Evolutionary conservation across 2,113 vertebrate species (phyloP), one percentile per base, ranked within the genome.

Genomic region (Leucoraja erinaceus): DNA sequence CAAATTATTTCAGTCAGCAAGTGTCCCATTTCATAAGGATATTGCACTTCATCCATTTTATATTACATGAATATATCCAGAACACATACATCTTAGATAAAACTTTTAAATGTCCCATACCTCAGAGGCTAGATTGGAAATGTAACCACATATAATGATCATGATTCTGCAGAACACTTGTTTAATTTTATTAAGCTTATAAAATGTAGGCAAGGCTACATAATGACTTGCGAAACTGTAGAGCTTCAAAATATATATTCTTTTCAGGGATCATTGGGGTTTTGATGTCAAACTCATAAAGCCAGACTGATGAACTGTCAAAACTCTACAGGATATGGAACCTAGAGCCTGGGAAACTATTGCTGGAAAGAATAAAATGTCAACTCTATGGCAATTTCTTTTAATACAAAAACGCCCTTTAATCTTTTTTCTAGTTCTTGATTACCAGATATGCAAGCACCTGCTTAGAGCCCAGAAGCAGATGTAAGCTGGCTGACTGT

Each of bases 361-460:
- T 74, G 68, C 90, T 91, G 66, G 90, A 91, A 91, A 91, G 90
- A 91, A 91, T 91, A 91, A 91, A 91, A 91, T 91, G 72, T 74
- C 90, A 91, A 91, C 66, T 91, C 90, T 91, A 20, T 74, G 68
- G 66, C 90, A 72, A 91, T 91, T 91, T 91, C 68, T 74, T 91
- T 33, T 91, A 91, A 91, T 54, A 91, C 90, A 91, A 72, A 91
- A 91, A 38, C 90, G 72, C 68, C 33, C 90, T 91, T 70, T 91
- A 91, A 91, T 91, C 90, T 91, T 91, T 91, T 70, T 72, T 91
- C 66, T 72, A 91, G 90, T 91, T 91, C 68, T 72, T 91, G 90
- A 91, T 91, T 91, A 91, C 90, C 90, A 91, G 90, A 91, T 91
- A 91, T 91, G 68, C 90, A 91, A 54, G 90, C 90, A 91, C 90